These are phyloP conservation scores for Calcarius lapponicus DNA, from an alignment of 2,797 vertebrate species.

Conservation along the genomic window DNA sequence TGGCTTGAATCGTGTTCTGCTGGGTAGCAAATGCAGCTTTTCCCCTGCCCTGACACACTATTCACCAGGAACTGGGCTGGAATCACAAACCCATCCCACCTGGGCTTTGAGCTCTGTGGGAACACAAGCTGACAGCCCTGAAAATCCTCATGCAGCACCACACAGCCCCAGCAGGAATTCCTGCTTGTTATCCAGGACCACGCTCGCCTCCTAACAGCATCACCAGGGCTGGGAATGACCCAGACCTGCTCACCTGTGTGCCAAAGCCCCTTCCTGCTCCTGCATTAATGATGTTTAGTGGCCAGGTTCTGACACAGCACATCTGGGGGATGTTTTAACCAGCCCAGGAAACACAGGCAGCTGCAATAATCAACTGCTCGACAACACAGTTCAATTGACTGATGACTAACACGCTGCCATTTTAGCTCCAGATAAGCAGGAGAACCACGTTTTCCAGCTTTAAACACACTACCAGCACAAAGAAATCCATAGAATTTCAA, in stretches of 20 bases:
- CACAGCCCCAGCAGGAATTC: not conserved
- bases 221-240: not conserved
- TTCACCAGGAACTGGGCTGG: not conserved
- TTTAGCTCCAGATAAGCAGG: not conserved
- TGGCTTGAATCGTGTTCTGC: not conserved
- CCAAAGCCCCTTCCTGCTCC: not conserved
- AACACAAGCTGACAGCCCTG: not conserved
- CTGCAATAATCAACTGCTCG: not conserved
- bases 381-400: not conserved
- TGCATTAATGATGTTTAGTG: not conserved
- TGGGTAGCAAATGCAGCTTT: not conserved
- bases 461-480: not conserved
- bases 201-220: not conserved
- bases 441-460: not conserved
- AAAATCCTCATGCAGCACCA: not conserved
- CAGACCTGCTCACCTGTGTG: not conserved
- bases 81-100: not conserved
- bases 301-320: slow-evolving; percentile 28
- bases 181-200: not conserved
- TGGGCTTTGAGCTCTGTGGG: not conserved
- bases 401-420: not conserved
- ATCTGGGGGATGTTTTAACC: not conserved
- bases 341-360: not conserved
- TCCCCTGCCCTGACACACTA: not conserved
- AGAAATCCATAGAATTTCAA: not conserved